Conservation (phyloP, 1,140 invertebrate species). For the Amphibalanus amphitrite region DNA sequence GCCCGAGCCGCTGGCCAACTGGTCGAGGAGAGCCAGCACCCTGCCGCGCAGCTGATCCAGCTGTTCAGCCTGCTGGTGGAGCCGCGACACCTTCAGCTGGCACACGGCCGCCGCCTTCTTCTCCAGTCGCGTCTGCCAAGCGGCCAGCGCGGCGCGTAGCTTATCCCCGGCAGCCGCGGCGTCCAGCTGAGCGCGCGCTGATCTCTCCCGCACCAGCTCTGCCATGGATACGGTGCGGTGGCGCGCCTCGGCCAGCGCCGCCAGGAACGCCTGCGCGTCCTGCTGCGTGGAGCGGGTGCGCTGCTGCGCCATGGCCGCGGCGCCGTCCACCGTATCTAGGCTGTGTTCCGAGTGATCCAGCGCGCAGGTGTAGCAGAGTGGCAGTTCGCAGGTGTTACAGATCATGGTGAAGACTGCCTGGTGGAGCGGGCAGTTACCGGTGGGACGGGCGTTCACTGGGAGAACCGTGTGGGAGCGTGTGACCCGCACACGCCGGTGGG, state of each 20-base stretch:
- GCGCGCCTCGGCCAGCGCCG: neutral
- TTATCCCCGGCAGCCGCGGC: neutral
- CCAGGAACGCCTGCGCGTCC: neutral
- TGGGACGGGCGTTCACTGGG: constrained; percentile 8
- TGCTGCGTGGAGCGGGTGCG: neutral
- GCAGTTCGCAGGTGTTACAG: constrained; percentile 9
- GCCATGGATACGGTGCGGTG: neutral
- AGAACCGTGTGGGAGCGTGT: constrained; percentile 18
- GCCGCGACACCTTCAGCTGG: constrained; percentile 1
- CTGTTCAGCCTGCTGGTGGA: constrained; percentile 15
- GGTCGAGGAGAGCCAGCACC: constrained; percentile 4
- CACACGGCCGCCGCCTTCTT: neutral
- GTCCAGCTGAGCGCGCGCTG: neutral
- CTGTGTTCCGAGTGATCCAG: neutral
- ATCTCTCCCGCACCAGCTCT: neutral
- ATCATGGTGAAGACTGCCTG: constrained; percentile 9
- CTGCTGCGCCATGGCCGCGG: neutral
- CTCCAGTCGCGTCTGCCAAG: neutral
- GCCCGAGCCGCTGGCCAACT: neutral
- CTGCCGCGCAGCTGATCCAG: constrained; percentile 15
- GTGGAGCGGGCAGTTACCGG: constrained; percentile 11
- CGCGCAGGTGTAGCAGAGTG: constrained; percentile 10
- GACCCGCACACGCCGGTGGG: constrained; percentile 47
- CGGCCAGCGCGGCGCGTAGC: neutral
- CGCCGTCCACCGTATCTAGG: neutral